Conservation (phyloP, 37 sponge, comb jelly and placozoan species). For the Diacarnus erythraeanus region DNA sequence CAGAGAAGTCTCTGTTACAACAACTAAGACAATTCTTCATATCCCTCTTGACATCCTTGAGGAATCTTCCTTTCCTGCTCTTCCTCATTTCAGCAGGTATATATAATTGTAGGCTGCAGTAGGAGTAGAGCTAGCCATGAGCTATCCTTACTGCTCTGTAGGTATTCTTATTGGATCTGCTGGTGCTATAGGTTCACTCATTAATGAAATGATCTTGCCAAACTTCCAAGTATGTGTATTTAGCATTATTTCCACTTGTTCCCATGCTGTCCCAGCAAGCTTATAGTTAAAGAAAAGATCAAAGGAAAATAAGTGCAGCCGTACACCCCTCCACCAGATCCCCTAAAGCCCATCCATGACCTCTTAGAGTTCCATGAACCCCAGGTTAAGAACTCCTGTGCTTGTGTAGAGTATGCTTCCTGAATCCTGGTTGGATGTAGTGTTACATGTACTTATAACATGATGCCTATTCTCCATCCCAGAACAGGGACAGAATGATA, state of each 20-base stretch:
- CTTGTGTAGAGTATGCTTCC: too few relatives aligned
- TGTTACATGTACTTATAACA: not conserved
- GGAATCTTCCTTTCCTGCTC: constrained; percentile 7
- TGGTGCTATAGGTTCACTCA: not conserved
- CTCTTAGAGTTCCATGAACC: too few relatives aligned
- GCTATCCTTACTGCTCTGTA: not conserved
- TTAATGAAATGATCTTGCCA: constrained; percentile 16
- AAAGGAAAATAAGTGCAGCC: too few relatives aligned
- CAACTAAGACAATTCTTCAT: not conserved
- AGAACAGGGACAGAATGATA: constrained; percentile 4
- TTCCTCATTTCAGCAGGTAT: constrained; percentile 23
- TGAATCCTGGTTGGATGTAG: too few relatives aligned
- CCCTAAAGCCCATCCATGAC: too few relatives aligned
- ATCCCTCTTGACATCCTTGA: constrained; percentile 5
- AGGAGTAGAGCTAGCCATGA: not conserved
- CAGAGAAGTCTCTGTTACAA: not conserved
- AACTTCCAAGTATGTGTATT: constrained; percentile 7
- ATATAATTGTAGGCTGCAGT: not conserved
- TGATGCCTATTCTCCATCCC: too few relatives aligned
- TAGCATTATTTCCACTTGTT: too few relatives aligned
- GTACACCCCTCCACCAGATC: too few relatives aligned
- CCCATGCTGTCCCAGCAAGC: too few relatives aligned
- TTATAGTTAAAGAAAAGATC: too few relatives aligned
- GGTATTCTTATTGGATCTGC: not conserved
- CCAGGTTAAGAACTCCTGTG: too few relatives aligned